Evolutionary conservation across 2,888 invertebrate genomes (phyloP).

Genomic region (Drosophila peninsularis): DNA sequence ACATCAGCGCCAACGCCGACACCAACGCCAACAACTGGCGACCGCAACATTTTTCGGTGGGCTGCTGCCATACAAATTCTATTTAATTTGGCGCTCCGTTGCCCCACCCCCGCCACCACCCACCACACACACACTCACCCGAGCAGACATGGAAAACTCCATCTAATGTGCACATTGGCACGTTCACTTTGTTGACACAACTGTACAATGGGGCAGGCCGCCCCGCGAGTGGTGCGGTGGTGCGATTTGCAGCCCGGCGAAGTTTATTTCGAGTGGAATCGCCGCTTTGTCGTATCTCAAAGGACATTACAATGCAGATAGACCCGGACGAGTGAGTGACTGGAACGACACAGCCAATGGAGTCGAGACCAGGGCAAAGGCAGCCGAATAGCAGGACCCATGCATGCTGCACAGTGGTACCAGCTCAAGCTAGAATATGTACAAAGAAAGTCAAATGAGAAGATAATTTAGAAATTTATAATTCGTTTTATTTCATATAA

Average conservation of each 20-base stretch:
- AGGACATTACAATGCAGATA: constrained; percentile 81
- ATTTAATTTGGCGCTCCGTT: constrained; percentile 68
- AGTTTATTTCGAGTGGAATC: constrained; percentile 80
- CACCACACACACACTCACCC: not conserved
- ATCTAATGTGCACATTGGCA: constrained; percentile 80
- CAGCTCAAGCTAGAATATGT: not conserved
- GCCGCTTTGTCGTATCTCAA: constrained; percentile 77
- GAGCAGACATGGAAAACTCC: constrained; percentile 47
- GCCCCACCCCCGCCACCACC: not conserved
- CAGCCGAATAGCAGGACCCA: constrained; percentile 24
- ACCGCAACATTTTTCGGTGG: constrained; percentile 78
- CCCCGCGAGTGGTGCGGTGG: not conserved
- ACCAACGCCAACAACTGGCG: constrained; percentile 37
- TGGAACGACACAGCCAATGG: constrained; percentile 64
- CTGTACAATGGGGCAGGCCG: constrained; percentile 55
- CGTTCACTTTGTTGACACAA: constrained; percentile 79
- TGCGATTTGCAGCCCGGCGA: constrained; percentile 43
- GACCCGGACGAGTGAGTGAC: constrained; percentile 68
- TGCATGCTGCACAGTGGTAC: constrained; percentile 37
- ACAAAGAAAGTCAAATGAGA: too few species aligned
- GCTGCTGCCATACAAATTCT: constrained; percentile 78
- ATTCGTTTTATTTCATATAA: too few species aligned
- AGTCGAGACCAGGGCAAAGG: constrained; percentile 46
- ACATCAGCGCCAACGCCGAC: constrained; percentile 20
- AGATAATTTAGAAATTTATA: too few species aligned